Evolutionary conservation across 1,140 invertebrate genomes (phyloP).

Genomic region (Ptiloglossa arizonensis): DNA sequence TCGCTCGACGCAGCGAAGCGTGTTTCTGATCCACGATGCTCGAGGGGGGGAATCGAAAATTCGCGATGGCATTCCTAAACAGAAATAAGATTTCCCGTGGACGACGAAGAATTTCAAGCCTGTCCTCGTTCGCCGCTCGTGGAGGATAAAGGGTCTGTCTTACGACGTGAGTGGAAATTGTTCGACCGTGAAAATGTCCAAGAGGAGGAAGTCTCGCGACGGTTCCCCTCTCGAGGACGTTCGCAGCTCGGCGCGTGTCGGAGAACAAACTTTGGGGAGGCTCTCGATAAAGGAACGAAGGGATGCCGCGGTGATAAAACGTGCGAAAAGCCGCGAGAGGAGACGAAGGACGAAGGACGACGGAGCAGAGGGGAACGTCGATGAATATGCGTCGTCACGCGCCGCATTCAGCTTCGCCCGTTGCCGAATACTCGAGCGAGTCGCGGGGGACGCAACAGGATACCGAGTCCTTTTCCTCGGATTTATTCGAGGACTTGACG

Average conservation of each 20-base stretch:
- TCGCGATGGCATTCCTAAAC: neutral
- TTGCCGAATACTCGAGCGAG: constrained; percentile 24
- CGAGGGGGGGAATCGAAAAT: neutral
- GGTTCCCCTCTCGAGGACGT: neutral
- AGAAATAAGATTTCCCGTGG: neutral
- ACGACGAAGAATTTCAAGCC: neutral
- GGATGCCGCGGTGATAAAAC: neutral
- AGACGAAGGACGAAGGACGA: neutral
- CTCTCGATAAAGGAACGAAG: constrained; percentile 2
- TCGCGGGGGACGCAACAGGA: constrained; percentile 8
- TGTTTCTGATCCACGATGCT: too few relatives aligned
- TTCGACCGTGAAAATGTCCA: constrained; percentile 22
- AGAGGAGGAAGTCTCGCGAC: neutral
- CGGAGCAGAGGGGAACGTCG: neutral
- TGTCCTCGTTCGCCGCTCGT: neutral
- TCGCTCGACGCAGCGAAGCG: too few relatives aligned
- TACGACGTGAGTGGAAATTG: constrained; percentile 2
- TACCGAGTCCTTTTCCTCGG: neutral
- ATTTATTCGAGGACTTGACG: constrained; percentile 6
- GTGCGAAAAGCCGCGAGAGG: neutral
- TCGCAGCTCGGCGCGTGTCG: constrained; percentile 17
- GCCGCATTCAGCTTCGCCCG: constrained; percentile 3
- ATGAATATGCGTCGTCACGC: constrained; percentile 53
- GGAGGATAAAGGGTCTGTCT: neutral
- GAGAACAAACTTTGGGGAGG: constrained; percentile 1